Evolutionary conservation across 2,888 invertebrate species (phyloP), one percentile per base, ranked within the genome.

Genomic region (Electrophaes corylata): DNA sequence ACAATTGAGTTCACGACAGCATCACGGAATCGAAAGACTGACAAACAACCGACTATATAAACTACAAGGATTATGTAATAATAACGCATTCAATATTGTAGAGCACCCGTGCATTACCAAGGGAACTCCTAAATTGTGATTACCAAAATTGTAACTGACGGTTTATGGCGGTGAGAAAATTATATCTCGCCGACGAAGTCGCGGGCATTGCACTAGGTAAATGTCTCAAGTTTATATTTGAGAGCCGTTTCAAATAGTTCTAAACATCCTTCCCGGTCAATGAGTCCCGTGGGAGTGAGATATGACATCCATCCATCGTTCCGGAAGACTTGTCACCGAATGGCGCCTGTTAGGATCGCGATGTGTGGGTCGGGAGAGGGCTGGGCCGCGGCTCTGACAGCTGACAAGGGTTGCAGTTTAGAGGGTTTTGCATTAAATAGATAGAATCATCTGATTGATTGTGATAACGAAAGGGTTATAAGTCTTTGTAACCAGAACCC

Each of bases 261-360:
- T n/a, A 5, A 37, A 16, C 8, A 6, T 35, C 37, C 16, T 16
- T 37, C 16, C 37, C 5, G 45, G 51, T 44, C 44, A 37, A 10
- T 37, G 43, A 51, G 23, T 6, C 31, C 29, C 43, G 53, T 53
- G 53, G 41, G 40, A 40, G 53, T 53, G 53, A 47, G 40, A 40
- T 41, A 47, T 47, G 47, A 33, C 47, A 23, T 10, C 45, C 47
- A 54, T 54, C 54, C 33, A 54, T 54, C 54, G 47, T 54, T 47
- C 54, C 54, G 47, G 54, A 41, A 47, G 23, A 54, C 33, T 54
- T 41, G 39, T 6, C 18, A n/a, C 47, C 12, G 47, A 47, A 33
- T 41, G 23, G 54, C 37, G 37, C 29, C 52, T 39, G 26, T n/a
- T 29, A 26, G 8, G 39, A 29, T 3, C 44, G 23, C 12, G 33